Evolutionary conservation across 2,888 invertebrate genomes (phyloP).

Genomic region (Griposia aprilina): DNA sequence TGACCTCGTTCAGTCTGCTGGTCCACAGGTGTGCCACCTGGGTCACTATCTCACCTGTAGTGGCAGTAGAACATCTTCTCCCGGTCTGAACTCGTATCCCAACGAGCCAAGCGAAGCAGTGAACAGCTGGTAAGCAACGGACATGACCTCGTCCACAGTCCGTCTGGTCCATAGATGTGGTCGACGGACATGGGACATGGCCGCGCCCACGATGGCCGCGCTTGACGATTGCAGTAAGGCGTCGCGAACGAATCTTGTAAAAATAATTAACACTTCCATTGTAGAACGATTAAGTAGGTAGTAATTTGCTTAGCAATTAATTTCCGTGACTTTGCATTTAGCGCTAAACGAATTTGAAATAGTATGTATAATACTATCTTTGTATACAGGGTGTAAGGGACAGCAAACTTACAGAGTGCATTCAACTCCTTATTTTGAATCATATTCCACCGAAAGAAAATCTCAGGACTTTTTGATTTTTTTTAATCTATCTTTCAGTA

Average conservation of each 20-base stretch:
- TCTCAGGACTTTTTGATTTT: too few relatives aligned
- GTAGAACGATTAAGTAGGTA: too few relatives aligned
- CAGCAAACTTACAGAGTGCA: too few relatives aligned
- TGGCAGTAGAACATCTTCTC: slow-evolving; percentile 89
- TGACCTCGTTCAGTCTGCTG: too few relatives aligned
- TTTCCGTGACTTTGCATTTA: too few relatives aligned
- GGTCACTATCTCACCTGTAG: slow-evolving; percentile 75
- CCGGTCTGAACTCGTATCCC: slow-evolving; percentile 89
- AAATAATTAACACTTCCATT: background rate
- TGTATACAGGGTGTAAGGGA: too few relatives aligned
- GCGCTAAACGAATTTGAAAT: too few relatives aligned
- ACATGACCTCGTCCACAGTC: slow-evolving; percentile 89
- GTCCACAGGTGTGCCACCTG: background rate
- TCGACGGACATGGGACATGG: slow-evolving; percentile 91
- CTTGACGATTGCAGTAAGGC: slow-evolving; percentile 89
- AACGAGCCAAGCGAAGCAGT: slow-evolving; percentile 86
- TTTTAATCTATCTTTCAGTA: too few relatives aligned
- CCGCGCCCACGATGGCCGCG: slow-evolving; percentile 90
- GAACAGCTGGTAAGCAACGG: slow-evolving; percentile 88
- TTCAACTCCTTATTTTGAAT: too few relatives aligned
- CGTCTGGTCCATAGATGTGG: slow-evolving; percentile 91
- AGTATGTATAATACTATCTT: too few relatives aligned
- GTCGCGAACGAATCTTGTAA: slow-evolving; percentile 86
- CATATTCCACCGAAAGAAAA: too few relatives aligned
- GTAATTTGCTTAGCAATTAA: too few relatives aligned